Evolutionary conservation across 2,797 vertebrate genomes (phyloP), one percentile per base, ranked within the genome.

Genomic region (Coendou prehensilis): DNA sequence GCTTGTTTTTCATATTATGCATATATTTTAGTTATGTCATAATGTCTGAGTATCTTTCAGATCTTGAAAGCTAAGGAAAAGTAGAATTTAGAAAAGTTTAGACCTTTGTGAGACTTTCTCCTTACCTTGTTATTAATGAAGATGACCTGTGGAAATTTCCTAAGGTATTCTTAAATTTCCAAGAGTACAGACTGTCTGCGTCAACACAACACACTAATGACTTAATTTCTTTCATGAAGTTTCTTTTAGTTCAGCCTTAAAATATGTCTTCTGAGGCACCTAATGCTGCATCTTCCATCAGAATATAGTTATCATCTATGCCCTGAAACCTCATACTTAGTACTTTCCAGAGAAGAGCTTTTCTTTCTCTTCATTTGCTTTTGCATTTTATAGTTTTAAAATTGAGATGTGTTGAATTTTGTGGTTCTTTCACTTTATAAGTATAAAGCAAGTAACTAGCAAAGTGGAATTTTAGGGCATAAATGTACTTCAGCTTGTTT

Each of bases 311-410:
- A 4, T 83, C 82, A 7, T 81, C 45, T 73, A 15, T 52, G 26
- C 85, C 28, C 37, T 50, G 30, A 81, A 33, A 57, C 17, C 52
- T 57, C 61, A 61, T 47, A 41, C 47, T 85, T 47, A 30, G 6
- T 20, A 50, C 33, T 88, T 87, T 0, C 18, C 47, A 63, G 30
- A 73, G 71, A 47, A 75, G 41, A 75, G 71, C 71, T 75, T 28
- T 73, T 13, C 23, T 28, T 75, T 47, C 10, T 28, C 61, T 54
- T 52, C 17, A 22, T 56, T 89, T 78, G 13, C 10, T 37, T 73
- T 88, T 84, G 17, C n/a, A 17, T 57, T 93, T 95, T 82, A 80
- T 93, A 45, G 3, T 56, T 87, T 95, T 89, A 56, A 89, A 92
- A 89, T 89, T 78, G 57, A 20, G 33, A 69, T n/a, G 89, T 75